Evolutionary conservation across 2,113 vertebrate species (phyloP).

Genomic region (Euleptes europaea): DNA sequence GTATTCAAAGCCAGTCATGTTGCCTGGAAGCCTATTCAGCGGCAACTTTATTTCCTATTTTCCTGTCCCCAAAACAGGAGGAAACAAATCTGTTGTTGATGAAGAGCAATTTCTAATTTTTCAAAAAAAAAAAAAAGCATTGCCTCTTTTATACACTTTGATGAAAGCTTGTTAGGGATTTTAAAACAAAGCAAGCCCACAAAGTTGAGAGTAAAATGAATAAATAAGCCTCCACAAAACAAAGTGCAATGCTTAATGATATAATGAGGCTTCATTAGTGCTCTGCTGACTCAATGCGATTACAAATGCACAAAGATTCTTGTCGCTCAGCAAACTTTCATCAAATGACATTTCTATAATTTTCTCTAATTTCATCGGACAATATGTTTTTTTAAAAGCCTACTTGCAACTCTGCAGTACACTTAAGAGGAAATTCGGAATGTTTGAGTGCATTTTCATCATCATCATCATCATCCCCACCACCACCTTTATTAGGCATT

Average conservation of each 20-base stretch:
- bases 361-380: constrained; percentile 42
- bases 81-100: background rate
- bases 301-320: constrained; percentile 70
- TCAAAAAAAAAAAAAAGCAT: constrained; percentile 55
- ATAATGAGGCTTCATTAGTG: constrained; percentile 67
- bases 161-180: constrained; percentile 52
- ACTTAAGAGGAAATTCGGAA: background rate
- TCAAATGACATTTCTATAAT: constrained; percentile 61
- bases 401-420: no score
- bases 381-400: constrained; percentile 29
- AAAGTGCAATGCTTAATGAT: constrained; percentile 62
- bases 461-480: no score
- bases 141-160: constrained; percentile 63
- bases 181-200: constrained; percentile 48
- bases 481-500: no score
- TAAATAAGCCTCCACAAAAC: constrained; percentile 60
- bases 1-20: background rate
- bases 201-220: constrained; percentile 36
- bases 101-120: constrained; percentile 55
- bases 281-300: constrained; percentile 65
- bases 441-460: background rate
- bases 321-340: constrained; percentile 65
- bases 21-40: no score
- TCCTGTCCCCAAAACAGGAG: background rate
- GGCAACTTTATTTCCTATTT: background rate